Evolutionary conservation across 2,888 invertebrate genomes (phyloP).

Genomic region (Carcina quercana): DNA sequence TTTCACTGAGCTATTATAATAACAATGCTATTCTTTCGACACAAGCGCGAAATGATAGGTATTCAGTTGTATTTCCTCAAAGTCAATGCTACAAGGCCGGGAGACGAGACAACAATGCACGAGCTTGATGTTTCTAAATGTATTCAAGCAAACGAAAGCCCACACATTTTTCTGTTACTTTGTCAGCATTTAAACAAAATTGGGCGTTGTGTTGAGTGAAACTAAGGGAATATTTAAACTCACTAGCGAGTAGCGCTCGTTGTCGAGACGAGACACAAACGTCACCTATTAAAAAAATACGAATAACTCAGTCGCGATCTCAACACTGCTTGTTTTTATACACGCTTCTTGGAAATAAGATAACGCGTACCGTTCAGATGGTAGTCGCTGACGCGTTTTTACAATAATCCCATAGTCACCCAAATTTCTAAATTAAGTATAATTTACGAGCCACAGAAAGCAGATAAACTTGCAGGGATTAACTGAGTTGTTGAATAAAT

Average conservation of each 20-base stretch:
- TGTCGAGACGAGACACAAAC: conserved; percentile 17
- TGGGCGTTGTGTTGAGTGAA: not conserved
- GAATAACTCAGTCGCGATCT: conserved; percentile 26
- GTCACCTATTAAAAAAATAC: conserved; percentile 24
- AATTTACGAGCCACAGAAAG: conserved; percentile 29
- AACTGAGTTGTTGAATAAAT: conserved; percentile 23
- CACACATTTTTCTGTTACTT: not conserved
- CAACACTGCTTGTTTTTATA: conserved; percentile 36
- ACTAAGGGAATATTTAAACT: not conserved
- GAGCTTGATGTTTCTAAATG: conserved; percentile 2
- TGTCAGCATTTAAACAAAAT: not conserved
- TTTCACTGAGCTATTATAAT: conserved; percentile 12
- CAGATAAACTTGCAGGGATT: conserved; percentile 29
- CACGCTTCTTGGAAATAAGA: conserved; percentile 42
- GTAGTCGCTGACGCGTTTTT: conserved; percentile 39
- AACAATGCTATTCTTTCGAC: conserved; percentile 9
- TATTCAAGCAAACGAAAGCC: conserved; percentile 2
- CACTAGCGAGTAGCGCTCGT: conserved; percentile 2
- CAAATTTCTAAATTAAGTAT: conserved; percentile 30
- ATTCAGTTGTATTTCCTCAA: conserved; percentile 8
- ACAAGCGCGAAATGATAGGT: conserved; percentile 5
- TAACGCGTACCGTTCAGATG: conserved; percentile 24
- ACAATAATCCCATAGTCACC: conserved; percentile 34
- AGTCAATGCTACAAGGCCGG: conserved; percentile 4
- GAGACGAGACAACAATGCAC: conserved; percentile 11